These are phyloP conservation scores for Larimichthys polyactis DNA, from an alignment of 2,113 vertebrate genomes.

Conservation along the genomic window DNA sequence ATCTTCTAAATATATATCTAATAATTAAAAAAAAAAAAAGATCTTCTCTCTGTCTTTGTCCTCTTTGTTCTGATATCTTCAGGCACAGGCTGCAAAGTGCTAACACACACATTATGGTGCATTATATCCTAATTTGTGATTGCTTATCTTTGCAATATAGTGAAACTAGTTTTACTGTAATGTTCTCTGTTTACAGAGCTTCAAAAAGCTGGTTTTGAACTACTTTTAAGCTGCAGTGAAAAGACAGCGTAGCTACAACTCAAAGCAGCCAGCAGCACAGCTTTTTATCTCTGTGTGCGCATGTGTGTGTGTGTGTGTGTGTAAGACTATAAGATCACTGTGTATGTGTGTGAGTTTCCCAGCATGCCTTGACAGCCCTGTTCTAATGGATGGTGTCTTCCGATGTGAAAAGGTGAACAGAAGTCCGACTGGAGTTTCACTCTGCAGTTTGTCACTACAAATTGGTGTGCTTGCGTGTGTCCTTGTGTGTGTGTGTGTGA, in stretches of 20 bases:
- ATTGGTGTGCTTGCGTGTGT: constrained; percentile 38
- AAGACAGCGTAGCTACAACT: constrained; percentile 18
- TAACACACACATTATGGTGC: not conserved
- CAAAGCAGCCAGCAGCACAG: constrained; percentile 11
- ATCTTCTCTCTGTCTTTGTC: not conserved
- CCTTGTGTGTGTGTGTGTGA: constrained; percentile 36
- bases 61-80: not conserved
- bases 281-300: constrained; percentile 21
- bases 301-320: constrained; percentile 18
- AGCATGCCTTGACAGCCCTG: constrained; percentile 50
- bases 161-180: not conserved
- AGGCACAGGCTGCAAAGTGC: not conserved
- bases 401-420: constrained; percentile 63
- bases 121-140: not conserved
- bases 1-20: not conserved
- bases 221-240: constrained; percentile 25
- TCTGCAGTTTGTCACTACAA: constrained; percentile 66
- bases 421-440: constrained; percentile 54
- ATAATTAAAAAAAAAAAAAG: not conserved
- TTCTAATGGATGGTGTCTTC: constrained; percentile 61
- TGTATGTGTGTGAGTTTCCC: constrained; percentile 42
- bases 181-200: constrained; percentile 7
- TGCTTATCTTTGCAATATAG: not conserved
- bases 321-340: constrained; percentile 7
- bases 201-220: constrained; percentile 23